Base-by-base conservation (phyloP, 2,113 vertebrate species). In the Eulemur rufifrons region DNA sequence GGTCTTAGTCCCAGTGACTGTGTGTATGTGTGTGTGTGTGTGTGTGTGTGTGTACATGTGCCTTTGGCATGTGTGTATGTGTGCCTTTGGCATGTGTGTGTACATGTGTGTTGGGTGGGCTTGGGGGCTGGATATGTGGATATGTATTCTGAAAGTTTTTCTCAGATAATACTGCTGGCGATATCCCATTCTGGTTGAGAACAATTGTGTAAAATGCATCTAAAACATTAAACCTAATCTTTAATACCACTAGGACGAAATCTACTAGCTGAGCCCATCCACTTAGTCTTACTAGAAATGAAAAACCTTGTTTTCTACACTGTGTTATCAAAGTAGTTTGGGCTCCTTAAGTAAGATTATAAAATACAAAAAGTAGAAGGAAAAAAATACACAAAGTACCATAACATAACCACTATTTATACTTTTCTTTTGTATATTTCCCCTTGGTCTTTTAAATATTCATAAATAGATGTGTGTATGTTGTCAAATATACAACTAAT, bases 21-120 rank as follows among this genome's bases (percentile, higher is more conserved):
- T 37, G 1, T 17, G 34, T 5, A 2, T 50, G 17, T 34, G 74
- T 6, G 2, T 8, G 5, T 13, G 3, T 18, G 50, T 18, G 50
- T 12, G 27, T 54, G 3, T 34, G 45, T 10, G 20, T 32, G 18
- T 13, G 4, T 14, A 3, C 15, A 54, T 20, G n/a, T 66, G 13
- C 25, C 12, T 11, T 56, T 56, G 54, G 54, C 50, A 52, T 68
- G 68, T 32, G n/a, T 8, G 13, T 14, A 3, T 15, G 34, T 20
- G 37, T 68, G 14, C 27, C 12, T 11, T 56, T 56, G 54, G 54
- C 20, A 63, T 82, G 50, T n/a, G 64, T 32, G n/a, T 8, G 13
- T 14, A 3, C 23, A 54, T 27, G 21, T 68, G 14, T 29, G 29
- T 23, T n/a, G 39, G 47, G 18, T 52, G 8, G 18, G 13, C 8